A percentile compares a stretch with the other conserved stretches of the same genome.
Conservation (phyloP, 2,113 vertebrate species). For the Archocentrus centrarchus region DNA sequence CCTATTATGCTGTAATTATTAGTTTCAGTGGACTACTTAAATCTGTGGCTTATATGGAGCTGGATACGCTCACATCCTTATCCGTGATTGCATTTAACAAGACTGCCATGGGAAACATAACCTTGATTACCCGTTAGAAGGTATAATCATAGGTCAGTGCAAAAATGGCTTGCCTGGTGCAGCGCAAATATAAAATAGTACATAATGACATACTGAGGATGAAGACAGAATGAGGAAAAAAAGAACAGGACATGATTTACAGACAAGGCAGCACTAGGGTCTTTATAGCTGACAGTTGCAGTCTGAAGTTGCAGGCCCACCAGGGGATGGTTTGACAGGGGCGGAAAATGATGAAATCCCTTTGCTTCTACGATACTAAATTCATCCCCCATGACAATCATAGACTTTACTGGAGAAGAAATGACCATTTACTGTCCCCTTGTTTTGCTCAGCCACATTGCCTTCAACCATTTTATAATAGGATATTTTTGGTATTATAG, state of each 20-base stretch:
- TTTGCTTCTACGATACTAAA: conserved; percentile 6
- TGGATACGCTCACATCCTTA: not conserved
- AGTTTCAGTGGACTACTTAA: not conserved
- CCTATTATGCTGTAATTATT: not conserved
- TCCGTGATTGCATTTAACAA: not conserved
- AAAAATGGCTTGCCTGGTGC: not conserved
- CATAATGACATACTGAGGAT: not conserved
- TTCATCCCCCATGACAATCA: conserved; percentile 26
- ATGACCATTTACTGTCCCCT: conserved; percentile 6
- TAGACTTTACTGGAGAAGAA: conserved; percentile 11
- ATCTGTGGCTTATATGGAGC: not conserved
- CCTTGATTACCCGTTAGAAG: not conserved
- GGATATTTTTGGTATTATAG: conserved; percentile 21
- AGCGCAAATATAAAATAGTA: not conserved
- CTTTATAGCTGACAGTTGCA: conserved; percentile 2
- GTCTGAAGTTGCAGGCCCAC: not conserved
- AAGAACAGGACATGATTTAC: conserved; percentile 15
- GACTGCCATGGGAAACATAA: not conserved
- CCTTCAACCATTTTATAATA: conserved; percentile 35
- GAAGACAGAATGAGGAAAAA: not conserved
- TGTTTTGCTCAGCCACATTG: conserved; percentile 25
- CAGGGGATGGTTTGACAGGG: conserved; percentile 1
- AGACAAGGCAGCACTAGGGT: not conserved
- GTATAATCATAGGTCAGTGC: not conserved
- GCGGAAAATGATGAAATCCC: conserved; percentile 27